These are phyloP conservation scores for Datnioides undecimradiatus DNA, from an alignment of 2,113 vertebrate species.

Conservation along the genomic window DNA sequence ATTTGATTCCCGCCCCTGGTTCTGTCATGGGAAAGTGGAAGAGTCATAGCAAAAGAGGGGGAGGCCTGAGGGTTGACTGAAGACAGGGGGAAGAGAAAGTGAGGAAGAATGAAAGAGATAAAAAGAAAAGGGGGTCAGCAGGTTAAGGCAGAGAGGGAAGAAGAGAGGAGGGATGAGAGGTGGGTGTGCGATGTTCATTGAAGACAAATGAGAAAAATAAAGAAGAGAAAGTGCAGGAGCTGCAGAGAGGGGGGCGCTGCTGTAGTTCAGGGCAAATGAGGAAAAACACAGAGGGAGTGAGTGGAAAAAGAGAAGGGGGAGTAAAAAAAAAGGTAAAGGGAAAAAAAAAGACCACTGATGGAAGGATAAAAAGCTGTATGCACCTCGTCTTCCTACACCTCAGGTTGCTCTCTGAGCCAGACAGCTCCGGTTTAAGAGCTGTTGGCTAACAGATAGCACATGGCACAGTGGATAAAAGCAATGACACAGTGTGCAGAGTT, in stretches of 20 bases:
- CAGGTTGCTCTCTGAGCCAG: conserved; percentile 4
- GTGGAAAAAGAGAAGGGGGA: conserved; percentile 45
- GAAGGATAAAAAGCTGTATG: conserved; percentile 30
- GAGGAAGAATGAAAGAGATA: conserved; percentile 12
- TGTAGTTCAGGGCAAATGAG: conserved; percentile 38
- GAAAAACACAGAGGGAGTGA: conserved; percentile 18
- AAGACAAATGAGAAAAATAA: conserved; percentile 20
- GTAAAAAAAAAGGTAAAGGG: conserved; percentile 12
- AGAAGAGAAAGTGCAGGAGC: background rate
- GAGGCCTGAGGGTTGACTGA: background rate
- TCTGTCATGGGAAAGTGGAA: conserved; percentile 83
- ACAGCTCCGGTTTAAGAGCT: conserved; percentile 30
- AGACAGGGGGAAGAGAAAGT: conserved; percentile 20
- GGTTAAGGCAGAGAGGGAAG: conserved; percentile 30
- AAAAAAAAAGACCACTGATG: conserved; percentile 1
- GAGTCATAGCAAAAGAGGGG: conserved; percentile 46
- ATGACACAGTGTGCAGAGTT: background rate
- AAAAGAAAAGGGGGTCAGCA: conserved; percentile 27
- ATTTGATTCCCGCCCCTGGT: conserved; percentile 83
- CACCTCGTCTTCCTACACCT: conserved; percentile 37
- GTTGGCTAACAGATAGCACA: conserved; percentile 13
- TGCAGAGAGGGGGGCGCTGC: conserved; percentile 12
- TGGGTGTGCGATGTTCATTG: background rate
- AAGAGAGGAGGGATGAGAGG: background rate
- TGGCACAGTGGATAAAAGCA: background rate